phyloP scores from a whole-genome alignment of 2,113 vertebrate genomes.

The Dryoscopus gambensis region DNA sequence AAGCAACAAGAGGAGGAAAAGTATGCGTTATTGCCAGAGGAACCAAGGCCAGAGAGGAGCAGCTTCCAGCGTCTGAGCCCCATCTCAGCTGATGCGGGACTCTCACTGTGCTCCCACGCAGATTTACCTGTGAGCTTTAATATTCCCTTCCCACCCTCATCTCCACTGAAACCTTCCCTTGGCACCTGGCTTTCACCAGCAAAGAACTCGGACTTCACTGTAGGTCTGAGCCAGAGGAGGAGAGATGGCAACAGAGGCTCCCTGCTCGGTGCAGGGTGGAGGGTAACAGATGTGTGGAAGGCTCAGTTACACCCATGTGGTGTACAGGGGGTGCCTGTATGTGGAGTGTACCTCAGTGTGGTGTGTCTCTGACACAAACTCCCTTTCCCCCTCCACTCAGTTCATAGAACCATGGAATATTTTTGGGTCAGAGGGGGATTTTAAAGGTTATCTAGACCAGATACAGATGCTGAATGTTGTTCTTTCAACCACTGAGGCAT shows the following conservation, averaged over 20 bases:
- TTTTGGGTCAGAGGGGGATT: not conserved
- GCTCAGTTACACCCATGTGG: not conserved
- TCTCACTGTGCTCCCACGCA: rapidly evolving
- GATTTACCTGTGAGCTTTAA: not conserved
- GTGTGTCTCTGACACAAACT: not conserved
- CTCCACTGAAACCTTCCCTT: not conserved
- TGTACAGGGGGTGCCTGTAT: not conserved
- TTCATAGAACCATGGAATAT: not conserved
- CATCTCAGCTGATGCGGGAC: not conserved
- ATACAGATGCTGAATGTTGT: rapidly evolving
- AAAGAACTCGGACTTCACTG: not conserved
- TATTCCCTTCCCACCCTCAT: not conserved
- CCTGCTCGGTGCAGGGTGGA: not conserved
- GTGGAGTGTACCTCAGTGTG: not conserved
- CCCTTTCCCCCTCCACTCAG: not conserved
- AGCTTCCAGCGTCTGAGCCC: rapidly evolving
- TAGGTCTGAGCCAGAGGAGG: not conserved
- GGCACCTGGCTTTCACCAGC: not conserved
- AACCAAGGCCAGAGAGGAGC: not conserved
- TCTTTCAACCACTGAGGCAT: not conserved
- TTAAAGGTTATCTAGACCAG: not conserved
- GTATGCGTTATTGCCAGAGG: not conserved
- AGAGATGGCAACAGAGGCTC: not conserved
- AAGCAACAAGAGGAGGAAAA: not conserved
- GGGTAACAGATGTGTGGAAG: not conserved